Base-by-base conservation (phyloP, 2,888 invertebrate species). In the Girardia tigrina region DNA sequence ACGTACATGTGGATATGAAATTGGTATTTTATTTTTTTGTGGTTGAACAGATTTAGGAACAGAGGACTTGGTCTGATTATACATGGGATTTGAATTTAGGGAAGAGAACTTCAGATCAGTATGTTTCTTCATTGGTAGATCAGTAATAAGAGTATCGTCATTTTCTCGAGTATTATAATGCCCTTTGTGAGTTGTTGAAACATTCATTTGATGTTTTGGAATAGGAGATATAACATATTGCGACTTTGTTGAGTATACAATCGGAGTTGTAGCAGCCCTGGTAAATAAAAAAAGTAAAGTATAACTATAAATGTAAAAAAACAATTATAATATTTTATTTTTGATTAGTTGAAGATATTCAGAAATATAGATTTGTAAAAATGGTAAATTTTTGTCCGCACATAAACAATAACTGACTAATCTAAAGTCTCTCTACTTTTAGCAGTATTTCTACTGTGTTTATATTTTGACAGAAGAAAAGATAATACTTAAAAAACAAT, bases 141-240 rank as follows among this genome's bases (percentile, higher is more conserved):
- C 36, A 8, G 36, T 12, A 12, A 36, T 36, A 12, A 20, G 56
- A 56, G n/a, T 56, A 20, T 56, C 56, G 4, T 56, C 56, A 2
- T n/a, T 56, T 16, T 56, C 56, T n/a, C 56, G 56, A 56, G 56
- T 56, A 56, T 56, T 56, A n/a, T 56, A 56, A 23, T 56, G 56
- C n/a, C 56, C 56, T 56, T 56, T 56, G n/a, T 56, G 56, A 8
- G 56, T n/a, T 20, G 56, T 56, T 6, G 23, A 23, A 56, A 56
- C 23, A 56, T 56, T 56, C 56, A 56, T 56, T 4, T 56, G 56
- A 56, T 56, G 56, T 56, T 56, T 56, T 56, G 56, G 23, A n/a
- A 56, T 56, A 20, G 56, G 56, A 2, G 56, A 56, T 20, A 56
- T 56, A n/a, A 23, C 23, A 56, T 56, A 56, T n/a, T 56, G 56